Base-by-base conservation (phyloP, 2,888 invertebrate species). In the Hyalella azteca region DNA sequence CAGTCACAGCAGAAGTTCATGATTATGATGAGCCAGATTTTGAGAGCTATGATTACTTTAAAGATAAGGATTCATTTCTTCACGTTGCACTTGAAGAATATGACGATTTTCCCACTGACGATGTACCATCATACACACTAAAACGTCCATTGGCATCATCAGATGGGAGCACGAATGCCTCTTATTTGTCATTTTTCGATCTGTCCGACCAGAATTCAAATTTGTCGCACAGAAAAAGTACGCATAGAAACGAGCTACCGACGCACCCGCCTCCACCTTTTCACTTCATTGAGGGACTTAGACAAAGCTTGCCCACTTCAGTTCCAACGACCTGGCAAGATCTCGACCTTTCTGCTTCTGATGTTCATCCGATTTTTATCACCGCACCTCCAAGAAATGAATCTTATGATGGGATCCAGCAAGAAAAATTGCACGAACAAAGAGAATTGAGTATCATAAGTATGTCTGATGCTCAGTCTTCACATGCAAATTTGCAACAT, bases 271-370 rank as follows among this genome's bases (percentile, higher is more conserved):
- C 66, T 39, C 66, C 66, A 66, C 2, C 66, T 36, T 36, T 66
- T 19, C 66, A 66, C 36, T 66, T 66, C 36, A 32, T 66, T 32
- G 66, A 66, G 36, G 66, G 66, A 11, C 36, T 66, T 5, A 32
- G 66, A 13, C 66, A 66, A 22, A 66, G 36, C 15, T 19, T 66
- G 29, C 36, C 22, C 7, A 66, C 66, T 19, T 66, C 66, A 19
- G 66, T 66, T 1, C 66, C 66, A 4, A 66, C 66, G 15, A 45
- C 45, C 1, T 66, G 66, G 66, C 66, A 66, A 66, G 66, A 66
- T 19, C 66, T 66, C 32, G 66, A 66, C 29, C 29, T 66, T 22
- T 66, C 66, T 2, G 66, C 66, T 9, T 66, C 66, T 19, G 36
- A 36, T 19, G 29, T 66, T 4, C 22, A 66, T 36, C 66, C 66